A percentile compares a stretch with the other conserved stretches of the same genome.
Conservation (phyloP, 1,140 invertebrate species). For the Drosophila sproati region DNA sequence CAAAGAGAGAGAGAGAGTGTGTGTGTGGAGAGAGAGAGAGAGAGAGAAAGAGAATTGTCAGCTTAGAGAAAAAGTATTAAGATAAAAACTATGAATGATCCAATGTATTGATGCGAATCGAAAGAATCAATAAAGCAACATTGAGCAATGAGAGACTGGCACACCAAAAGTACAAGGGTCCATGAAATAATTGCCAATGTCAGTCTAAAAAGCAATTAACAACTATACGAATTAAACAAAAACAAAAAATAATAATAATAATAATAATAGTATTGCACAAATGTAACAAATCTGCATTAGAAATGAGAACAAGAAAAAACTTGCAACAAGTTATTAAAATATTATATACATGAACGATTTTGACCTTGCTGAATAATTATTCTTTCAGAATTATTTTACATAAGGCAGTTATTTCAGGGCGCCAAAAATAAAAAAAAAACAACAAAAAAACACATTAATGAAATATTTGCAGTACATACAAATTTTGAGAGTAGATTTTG, state of each 20-base stretch:
- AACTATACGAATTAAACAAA: background rate
- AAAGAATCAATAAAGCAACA: constrained; percentile 11
- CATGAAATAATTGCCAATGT: constrained; percentile 23
- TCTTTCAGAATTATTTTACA: background rate
- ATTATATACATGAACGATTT: background rate
- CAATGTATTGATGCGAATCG: constrained; percentile 4
- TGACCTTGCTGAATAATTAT: background rate
- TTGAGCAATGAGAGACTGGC: constrained; percentile 23
- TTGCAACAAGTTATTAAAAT: background rate
- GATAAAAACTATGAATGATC: constrained; percentile 8
- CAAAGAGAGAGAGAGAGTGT: constrained; percentile 10
- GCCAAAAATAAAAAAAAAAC: constrained; percentile 11
- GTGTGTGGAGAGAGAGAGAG: constrained; percentile 16
- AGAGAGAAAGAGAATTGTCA: constrained; percentile 14
- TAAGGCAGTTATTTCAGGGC: constrained; percentile 16
- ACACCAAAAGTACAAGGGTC: constrained; percentile 15
- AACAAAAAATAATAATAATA: background rate
- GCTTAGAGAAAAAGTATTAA: background rate
- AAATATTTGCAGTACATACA: constrained; percentile 68
- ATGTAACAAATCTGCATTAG: no score
- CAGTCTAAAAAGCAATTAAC: no score
- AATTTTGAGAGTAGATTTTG: constrained; percentile 55
- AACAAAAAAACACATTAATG: constrained; percentile 28
- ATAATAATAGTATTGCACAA: background rate
- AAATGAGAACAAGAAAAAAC: no score